These are phyloP conservation scores for Anagyrus pseudococci DNA, from an alignment of 2,888 invertebrate species.

Conservation along the genomic window DNA sequence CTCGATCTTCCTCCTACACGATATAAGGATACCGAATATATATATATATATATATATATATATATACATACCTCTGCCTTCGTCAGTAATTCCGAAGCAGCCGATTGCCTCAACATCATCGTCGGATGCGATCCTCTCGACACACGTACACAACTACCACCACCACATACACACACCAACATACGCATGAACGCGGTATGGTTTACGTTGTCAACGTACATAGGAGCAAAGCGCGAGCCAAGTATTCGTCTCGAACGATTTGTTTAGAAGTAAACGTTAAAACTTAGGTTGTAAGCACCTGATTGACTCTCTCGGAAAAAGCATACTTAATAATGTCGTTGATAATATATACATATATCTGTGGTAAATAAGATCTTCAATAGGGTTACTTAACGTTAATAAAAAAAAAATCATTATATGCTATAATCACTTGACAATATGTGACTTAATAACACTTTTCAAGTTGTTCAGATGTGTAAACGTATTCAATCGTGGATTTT, in stretches of 20 bases:
- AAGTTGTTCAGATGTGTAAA: slow-evolving; percentile 11
- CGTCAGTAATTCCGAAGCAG: slow-evolving; percentile 14
- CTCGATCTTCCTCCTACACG: slow-evolving; percentile 28
- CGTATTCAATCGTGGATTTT: slow-evolving; percentile 23
- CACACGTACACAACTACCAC: background rate
- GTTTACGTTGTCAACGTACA: slow-evolving; percentile 14
- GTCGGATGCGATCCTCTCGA: slow-evolving; percentile 28
- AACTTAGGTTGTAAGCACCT: slow-evolving; percentile 15
- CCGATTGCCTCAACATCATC: slow-evolving; percentile 26
- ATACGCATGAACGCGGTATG: slow-evolving; percentile 18
- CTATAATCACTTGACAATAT: slow-evolving; percentile 8
- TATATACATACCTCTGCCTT: slow-evolving; percentile 25
- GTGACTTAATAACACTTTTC: slow-evolving; percentile 14
- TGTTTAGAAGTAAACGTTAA: slow-evolving; percentile 5
- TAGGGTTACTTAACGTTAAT: slow-evolving; percentile 8
- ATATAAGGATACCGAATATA: too few species aligned
- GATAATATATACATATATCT: slow-evolving; percentile 23
- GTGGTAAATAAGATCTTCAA: slow-evolving; percentile 25
- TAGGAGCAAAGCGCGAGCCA: slow-evolving; percentile 8
- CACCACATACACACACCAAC: slow-evolving; percentile 13
- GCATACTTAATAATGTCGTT: slow-evolving; percentile 9
- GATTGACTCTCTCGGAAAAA: background rate
- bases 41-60: too few species aligned
- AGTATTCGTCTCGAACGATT: slow-evolving; percentile 24
- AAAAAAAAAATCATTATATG: background rate